Evolutionary conservation across 2,797 vertebrate species (phyloP).

Genomic region (Trematomus bernacchii): DNA sequence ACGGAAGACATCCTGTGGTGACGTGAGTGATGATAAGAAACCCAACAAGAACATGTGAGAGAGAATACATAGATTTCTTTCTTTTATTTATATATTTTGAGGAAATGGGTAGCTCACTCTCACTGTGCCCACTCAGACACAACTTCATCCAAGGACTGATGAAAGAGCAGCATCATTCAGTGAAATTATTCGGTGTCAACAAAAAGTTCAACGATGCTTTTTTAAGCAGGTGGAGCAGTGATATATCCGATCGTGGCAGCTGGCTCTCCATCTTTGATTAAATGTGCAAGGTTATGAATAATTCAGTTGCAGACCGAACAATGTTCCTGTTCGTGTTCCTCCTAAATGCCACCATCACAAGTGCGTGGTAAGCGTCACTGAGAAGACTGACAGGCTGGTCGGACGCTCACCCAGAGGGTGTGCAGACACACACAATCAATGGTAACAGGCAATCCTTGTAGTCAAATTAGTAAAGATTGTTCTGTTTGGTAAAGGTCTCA

Average conservation of each 20-base stretch:
- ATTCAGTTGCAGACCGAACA: conserved; percentile 61
- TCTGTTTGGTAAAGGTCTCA: conserved; percentile 64
- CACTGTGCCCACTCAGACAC: background rate
- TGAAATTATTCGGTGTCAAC: conserved; percentile 51
- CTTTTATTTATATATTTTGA: background rate
- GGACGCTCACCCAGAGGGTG: conserved; percentile 50
- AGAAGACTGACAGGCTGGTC: conserved; percentile 55
- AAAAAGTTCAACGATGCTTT: conserved; percentile 51
- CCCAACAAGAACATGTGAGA: background rate
- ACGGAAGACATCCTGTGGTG: conserved; percentile 62
- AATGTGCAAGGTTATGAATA: conserved; percentile 77
- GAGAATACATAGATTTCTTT: background rate
- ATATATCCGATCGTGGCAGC: conserved; percentile 57
- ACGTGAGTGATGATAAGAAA: conserved; percentile 31
- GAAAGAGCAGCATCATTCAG: conserved; percentile 43
- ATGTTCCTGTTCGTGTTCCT: conserved; percentile 54
- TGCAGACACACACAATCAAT: conserved; percentile 40
- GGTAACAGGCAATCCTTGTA: conserved; percentile 56
- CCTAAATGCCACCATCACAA: conserved; percentile 68
- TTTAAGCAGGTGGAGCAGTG: conserved; percentile 40
- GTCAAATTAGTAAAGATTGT: conserved; percentile 76
- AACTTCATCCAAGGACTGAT: conserved; percentile 17
- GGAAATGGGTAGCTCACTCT: background rate
- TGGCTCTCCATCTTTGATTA: conserved; percentile 69
- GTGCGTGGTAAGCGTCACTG: conserved; percentile 59